A percentile compares a stretch with the other conserved stretches of the same genome.
Conservation (phyloP, 2,797 vertebrate genomes). For the Gallinago stenura region DNA sequence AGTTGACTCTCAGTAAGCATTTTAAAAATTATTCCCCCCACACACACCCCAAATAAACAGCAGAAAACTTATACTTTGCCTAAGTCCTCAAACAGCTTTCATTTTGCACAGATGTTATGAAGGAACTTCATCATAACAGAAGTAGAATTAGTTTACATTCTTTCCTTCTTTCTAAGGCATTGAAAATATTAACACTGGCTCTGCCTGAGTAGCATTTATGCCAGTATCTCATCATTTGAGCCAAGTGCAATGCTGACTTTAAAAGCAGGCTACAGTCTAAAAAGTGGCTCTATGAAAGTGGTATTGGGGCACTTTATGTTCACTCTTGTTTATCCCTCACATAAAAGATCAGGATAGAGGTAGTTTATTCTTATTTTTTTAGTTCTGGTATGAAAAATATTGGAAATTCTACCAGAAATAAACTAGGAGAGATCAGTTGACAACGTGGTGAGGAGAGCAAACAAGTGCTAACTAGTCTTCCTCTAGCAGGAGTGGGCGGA, state of each 20-base stretch:
- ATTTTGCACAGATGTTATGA: constrained; percentile 42
- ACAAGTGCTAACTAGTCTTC: background rate
- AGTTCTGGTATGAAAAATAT: background rate
- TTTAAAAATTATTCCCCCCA: constrained; percentile 19
- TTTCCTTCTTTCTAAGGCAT: constrained; percentile 3
- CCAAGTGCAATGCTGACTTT: constrained; percentile 9
- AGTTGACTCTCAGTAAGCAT: constrained; percentile 12
- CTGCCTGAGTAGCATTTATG: background rate
- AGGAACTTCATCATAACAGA: constrained; percentile 22
- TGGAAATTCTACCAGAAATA: background rate
- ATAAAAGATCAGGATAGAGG: background rate
- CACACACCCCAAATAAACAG: background rate
- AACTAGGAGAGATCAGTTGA: background rate
- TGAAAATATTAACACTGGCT: constrained; percentile 51
- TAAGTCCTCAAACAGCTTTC: constrained; percentile 21
- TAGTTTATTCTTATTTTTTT: background rate
- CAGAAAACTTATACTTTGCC: constrained; percentile 15
- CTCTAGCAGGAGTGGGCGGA: background rate
- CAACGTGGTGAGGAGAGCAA: background rate
- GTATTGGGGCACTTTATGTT: background rate
- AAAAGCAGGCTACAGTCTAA: background rate
- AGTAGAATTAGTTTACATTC: constrained; percentile 1
- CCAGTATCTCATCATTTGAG: background rate
- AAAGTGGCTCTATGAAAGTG: background rate
- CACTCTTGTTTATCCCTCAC: background rate